Conservation (phyloP, 2,888 invertebrate species). For the Protonemura montana region DNA sequence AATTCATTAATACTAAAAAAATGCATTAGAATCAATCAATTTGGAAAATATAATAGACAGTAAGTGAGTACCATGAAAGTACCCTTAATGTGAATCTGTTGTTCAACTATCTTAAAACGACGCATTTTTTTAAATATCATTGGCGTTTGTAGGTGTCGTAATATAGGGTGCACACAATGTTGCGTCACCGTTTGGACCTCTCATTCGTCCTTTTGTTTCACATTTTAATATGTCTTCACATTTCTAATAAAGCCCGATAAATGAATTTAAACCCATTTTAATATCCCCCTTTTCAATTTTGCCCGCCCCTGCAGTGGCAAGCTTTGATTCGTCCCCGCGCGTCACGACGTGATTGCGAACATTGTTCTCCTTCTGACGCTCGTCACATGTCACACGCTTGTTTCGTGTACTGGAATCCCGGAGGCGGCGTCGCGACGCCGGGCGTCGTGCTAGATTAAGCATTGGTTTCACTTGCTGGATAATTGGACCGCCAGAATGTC, state of each 20-base stretch:
- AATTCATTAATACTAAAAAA: too few species aligned
- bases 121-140: too few species aligned
- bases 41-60: too few species aligned
- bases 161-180: not conserved
- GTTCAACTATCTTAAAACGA: too few species aligned
- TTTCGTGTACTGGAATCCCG: not conserved
- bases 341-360: not conserved
- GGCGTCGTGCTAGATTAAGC: slow-evolving; percentile 21
- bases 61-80: too few species aligned
- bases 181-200: too few species aligned
- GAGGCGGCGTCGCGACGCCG: not conserved
- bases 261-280: not conserved
- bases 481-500: slow-evolving; percentile 18
- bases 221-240: not conserved
- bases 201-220: not conserved
- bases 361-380: not conserved
- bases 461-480: slow-evolving; percentile 9
- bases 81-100: too few species aligned
- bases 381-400: slow-evolving; percentile 7
- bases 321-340: not conserved
- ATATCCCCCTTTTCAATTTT: not conserved
- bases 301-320: not conserved
- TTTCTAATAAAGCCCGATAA: not conserved
- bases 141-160: not conserved
- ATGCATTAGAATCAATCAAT: too few species aligned